Percentiles rank a stretch among this genome's conserved stretches.
Evolutionary conservation across 2,797 vertebrate genomes (phyloP).

Genomic region (Gobio occitaniae): DNA sequence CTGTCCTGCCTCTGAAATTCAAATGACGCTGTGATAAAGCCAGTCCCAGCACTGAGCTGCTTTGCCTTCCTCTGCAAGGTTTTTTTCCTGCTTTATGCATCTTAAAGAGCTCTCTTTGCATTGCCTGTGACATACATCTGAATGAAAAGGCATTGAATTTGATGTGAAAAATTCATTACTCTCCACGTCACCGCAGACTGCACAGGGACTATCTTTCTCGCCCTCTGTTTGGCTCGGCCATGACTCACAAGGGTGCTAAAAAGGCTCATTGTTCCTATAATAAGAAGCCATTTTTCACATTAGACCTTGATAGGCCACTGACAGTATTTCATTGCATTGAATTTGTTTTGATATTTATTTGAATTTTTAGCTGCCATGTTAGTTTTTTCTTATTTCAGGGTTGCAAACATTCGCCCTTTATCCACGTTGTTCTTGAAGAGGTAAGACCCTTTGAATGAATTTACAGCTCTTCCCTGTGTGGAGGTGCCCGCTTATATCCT

Average conservation of each 20-base stretch:
- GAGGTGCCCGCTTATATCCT: slow-evolving; percentile 5
- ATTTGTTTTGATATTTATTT: slow-evolving; percentile 31
- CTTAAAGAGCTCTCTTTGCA: slow-evolving; percentile 3
- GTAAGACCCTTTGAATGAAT: slow-evolving; percentile 53
- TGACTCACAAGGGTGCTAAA: slow-evolving; percentile 45
- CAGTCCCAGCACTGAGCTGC: neutral
- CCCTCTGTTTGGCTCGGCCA: neutral
- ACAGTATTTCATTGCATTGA: slow-evolving; percentile 58
- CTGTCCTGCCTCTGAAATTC: slow-evolving; percentile 1
- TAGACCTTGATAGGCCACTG: slow-evolving; percentile 28
- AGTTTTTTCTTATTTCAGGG: neutral
- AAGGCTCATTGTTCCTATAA: slow-evolving; percentile 57
- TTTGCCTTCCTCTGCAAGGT: neutral
- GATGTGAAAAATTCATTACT: slow-evolving; percentile 38
- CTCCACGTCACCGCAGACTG: neutral
- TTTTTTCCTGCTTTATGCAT: slow-evolving; percentile 19
- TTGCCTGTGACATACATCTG: slow-evolving; percentile 10
- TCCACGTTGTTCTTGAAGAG: slow-evolving; percentile 29
- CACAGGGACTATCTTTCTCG: neutral
- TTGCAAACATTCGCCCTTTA: neutral
- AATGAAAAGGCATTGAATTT: slow-evolving; percentile 36
- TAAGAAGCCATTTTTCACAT: slow-evolving; percentile 44
- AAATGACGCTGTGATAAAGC: neutral
- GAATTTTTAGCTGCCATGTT: slow-evolving; percentile 12
- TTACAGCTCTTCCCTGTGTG: slow-evolving; percentile 50